Evolutionary conservation across 2,888 invertebrate species (phyloP), one percentile per base, ranked within the genome.

Genomic region (Geotrupes spiniger): DNA sequence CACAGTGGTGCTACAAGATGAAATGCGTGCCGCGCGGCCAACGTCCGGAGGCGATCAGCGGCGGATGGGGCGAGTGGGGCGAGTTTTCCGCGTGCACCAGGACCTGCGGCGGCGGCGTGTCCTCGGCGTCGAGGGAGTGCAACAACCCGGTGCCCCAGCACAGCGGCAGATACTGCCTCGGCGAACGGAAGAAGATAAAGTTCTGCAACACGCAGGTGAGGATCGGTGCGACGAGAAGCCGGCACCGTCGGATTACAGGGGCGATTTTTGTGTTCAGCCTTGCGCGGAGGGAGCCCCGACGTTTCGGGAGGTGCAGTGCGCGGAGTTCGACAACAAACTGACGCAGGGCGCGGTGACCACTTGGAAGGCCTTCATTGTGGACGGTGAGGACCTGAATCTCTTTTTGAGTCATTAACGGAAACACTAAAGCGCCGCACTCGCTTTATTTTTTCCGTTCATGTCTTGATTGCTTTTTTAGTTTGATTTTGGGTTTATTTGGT

Each of bases 41-140:
- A 50, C 71, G 80, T 28, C 82, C 83, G 0, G 74, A 74, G 46
- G 79, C 81, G 15, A 76, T 84, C 2, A 78, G 84, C 59, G 84
- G 85, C 0, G 80, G 81, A 54, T 85, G 85, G 85, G 81, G 83
- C 1, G 74, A 77, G 42, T 85, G 83, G 83, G 75, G 77, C 2
- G 57, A 68, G 1, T 83, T 80, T 78, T 74, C 78, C 21, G 64
- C 73, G 8, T 85, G 85, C 56, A 78, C 81, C 1, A 72, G 84
- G 31, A 77, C 76, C 9, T 85, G 85, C 64, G 84, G 84, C 0
- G 84, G 80, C 3, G 85, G 85, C 1, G 76, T 84, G 9, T 72
- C 76, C 8, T 68, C 72, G 36, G 73, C 79, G 5, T 75, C 78
- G 58, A 70, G 85, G 49, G 77, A 79, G 52, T 85, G 85, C 64